These are phyloP conservation scores for Pitta sordida DNA, from an alignment of 2,113 vertebrate genomes.

Conservation along the genomic window DNA sequence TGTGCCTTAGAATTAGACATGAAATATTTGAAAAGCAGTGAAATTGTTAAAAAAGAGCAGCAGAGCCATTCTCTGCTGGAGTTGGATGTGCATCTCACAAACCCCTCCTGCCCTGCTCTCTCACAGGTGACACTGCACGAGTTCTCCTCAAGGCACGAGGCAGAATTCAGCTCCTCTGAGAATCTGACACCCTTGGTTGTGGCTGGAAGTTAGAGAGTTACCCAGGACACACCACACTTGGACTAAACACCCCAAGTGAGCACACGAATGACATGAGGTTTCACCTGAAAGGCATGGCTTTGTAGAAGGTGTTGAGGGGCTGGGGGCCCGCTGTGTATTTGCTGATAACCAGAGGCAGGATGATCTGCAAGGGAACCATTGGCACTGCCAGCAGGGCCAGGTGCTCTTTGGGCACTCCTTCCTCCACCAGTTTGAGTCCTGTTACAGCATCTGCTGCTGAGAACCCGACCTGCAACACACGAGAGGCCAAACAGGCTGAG, in stretches of 20 bases:
- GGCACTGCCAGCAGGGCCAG: constrained; percentile 93
- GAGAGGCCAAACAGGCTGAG: background rate
- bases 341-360: constrained; percentile 92
- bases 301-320: constrained; percentile 92
- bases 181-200: background rate
- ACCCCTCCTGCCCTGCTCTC: background rate
- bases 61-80: background rate
- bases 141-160: background rate
- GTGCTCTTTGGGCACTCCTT: constrained; percentile 94
- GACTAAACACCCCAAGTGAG: background rate
- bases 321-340: constrained; percentile 94
- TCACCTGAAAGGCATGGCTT: constrained; percentile 95
- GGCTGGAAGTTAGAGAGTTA: background rate
- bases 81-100: background rate
- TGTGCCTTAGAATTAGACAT: background rate
- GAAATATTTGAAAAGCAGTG: background rate
- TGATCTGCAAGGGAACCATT: constrained; percentile 96
- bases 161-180: background rate
- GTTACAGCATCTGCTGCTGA: constrained; percentile 96
- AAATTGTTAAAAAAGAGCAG: background rate
- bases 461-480: constrained; percentile 86
- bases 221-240: background rate
- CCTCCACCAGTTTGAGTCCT: constrained; percentile 93
- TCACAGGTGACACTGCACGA: background rate
- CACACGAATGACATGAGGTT: fast-evolving